These are phyloP conservation scores for Acromyrmex heyeri DNA, from an alignment of 1,140 invertebrate genomes.

Conservation along the genomic window DNA sequence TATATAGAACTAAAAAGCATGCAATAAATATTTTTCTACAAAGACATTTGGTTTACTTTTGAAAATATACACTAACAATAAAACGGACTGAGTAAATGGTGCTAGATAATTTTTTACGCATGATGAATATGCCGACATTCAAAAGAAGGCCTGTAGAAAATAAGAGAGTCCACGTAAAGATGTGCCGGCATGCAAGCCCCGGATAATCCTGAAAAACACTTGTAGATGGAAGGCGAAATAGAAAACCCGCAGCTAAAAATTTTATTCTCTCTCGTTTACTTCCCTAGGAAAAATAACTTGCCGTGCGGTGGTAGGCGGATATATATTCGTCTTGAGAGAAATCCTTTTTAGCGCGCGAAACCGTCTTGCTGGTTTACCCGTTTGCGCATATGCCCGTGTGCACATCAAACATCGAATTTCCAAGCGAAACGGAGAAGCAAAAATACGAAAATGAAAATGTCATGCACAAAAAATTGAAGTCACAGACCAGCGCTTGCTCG, in stretches of 20 bases:
- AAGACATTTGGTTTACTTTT: not conserved
- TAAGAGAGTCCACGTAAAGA: constrained; percentile 3
- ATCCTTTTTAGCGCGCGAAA: constrained; percentile 32
- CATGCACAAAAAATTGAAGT: not conserved
- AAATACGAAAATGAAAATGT: constrained; percentile 2
- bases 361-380: not conserved
- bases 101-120: constrained; percentile 18
- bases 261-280: constrained; percentile 42
- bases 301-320: not conserved
- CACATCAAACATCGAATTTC: constrained; percentile 39
- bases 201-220: constrained; percentile 20
- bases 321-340: constrained; percentile 37
- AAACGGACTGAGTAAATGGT: not conserved
- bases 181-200: not conserved
- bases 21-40: not conserved
- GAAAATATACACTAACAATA: not conserved
- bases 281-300: constrained; percentile 23
- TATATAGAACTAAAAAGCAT: too few species aligned
- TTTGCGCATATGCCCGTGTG: constrained; percentile 16
- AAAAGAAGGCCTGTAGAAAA: not conserved
- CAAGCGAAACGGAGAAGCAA: not conserved
- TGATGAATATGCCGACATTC: not conserved
- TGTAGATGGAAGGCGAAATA: constrained; percentile 22
- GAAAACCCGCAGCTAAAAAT: constrained; percentile 24
- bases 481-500: not conserved